These are phyloP conservation scores for Larimichthys crocea DNA, from an alignment of 2,113 vertebrate genomes.

Conservation along the genomic window DNA sequence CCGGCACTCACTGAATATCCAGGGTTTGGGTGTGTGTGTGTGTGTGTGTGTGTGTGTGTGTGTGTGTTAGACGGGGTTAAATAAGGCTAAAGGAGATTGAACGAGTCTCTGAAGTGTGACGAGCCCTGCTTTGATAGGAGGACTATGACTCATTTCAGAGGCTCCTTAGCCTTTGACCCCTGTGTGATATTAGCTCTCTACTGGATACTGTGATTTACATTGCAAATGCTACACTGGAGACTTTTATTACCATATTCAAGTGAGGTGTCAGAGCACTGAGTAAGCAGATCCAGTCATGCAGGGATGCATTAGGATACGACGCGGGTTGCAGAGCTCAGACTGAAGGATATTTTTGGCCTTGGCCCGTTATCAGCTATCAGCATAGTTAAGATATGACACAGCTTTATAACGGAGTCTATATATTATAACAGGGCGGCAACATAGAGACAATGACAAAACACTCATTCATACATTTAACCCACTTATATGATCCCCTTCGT, in stretches of 20 bases:
- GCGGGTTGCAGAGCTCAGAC: neutral
- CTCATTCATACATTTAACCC: too few relatives aligned
- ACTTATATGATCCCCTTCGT: too few relatives aligned
- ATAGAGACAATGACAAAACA: neutral
- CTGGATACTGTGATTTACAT: constrained; percentile 47
- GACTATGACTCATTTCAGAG: constrained; percentile 47
- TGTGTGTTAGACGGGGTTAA: constrained; percentile 43
- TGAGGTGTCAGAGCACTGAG: constrained; percentile 18
- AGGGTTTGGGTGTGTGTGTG: neutral
- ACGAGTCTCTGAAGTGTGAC: constrained; percentile 34
- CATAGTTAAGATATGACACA: neutral
- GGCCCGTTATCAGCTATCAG: neutral
- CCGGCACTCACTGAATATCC: constrained; percentile 19
- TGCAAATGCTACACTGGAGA: constrained; percentile 43
- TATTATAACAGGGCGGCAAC: neutral
- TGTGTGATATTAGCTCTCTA: constrained; percentile 47
- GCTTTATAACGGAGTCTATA: neutral
- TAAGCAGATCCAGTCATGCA: constrained; percentile 15
- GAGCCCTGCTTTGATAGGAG: constrained; percentile 40
- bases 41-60: constrained; percentile 13
- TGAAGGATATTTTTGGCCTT: neutral
- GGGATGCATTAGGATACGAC: neutral
- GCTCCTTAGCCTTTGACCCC: constrained; percentile 63
- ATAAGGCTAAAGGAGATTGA: constrained; percentile 58
- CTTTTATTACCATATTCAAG: constrained; percentile 41